Conservation (phyloP, 2,888 invertebrate species). For the Eupeodes luniger region DNA sequence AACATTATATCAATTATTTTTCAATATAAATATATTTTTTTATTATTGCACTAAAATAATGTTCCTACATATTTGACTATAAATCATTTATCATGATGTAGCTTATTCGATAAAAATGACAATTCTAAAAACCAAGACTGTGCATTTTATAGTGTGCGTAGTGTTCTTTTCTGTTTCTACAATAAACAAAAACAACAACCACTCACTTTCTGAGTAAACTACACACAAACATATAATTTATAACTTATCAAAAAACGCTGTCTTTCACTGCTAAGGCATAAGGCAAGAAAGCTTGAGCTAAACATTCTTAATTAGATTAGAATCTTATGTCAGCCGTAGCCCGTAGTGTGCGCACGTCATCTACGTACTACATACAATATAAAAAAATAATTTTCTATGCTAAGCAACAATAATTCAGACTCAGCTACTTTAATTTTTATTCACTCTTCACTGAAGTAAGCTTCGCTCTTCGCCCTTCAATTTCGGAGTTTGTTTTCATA, state of each 20-base stretch:
- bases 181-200: background rate
- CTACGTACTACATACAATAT: background rate
- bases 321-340: conserved; percentile 14
- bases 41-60: too few relatives aligned
- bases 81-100: background rate
- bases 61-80: background rate
- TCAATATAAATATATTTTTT: too few relatives aligned
- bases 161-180: background rate
- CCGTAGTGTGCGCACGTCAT: conserved; percentile 29
- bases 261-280: conserved; percentile 11
- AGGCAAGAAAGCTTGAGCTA: conserved; percentile 40
- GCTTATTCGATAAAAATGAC: background rate
- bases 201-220: background rate
- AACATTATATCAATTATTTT: too few relatives aligned
- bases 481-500: background rate
- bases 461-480: conserved; percentile 11
- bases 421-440: background rate
- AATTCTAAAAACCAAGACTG: background rate
- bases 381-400: conserved; percentile 2
- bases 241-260: conserved; percentile 17
- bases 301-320: conserved; percentile 62
- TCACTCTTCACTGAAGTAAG: background rate
- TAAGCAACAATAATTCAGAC: conserved; percentile 33
- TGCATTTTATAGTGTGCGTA: background rate
- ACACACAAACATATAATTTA: background rate